Base-by-base conservation (phyloP, 2,113 vertebrate species). In the Eulemur rufifrons region DNA sequence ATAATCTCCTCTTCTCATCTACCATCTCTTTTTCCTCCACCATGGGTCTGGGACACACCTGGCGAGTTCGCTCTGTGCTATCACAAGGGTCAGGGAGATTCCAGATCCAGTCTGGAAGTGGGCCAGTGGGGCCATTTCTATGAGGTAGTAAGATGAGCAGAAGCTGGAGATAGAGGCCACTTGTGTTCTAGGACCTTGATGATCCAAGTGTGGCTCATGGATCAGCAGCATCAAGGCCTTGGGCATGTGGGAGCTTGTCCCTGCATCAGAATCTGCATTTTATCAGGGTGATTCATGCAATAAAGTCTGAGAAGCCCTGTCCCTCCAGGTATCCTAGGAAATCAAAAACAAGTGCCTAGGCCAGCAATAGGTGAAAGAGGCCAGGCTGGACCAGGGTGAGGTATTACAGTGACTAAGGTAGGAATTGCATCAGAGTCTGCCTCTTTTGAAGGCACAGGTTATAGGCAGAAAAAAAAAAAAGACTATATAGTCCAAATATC, bases 1-100 rank as follows among this genome's bases (percentile, higher is more conserved):
- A 74, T 39, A 63, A 14, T 9, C 4, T 14, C 0, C 7, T 2
- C 6, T 15, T 59, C 8, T 37, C 5, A 11, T 8, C 4, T 69
- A 0, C 1, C 9, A 56, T 13, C 1, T 7, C 13, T 74, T 59
- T 83, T 8, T 17, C 34, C 14, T 63, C n/a, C 4, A 47, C 6
- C 3, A 10, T 5, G 23, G 29, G 9, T 2, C 0, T 56, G 7
- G 8, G 4, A 4, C 29, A 18, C 0, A 50, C 37, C 66, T 89
- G 3, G 12, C 2, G 61, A 42, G 25, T 23, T 64, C 27, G 32
- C 20, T 85, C 1, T 56, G 0, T 69, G 11, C 6, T 45, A 3
- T 42, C 10, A 39, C 6, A 83, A 52, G 29, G 1, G 1, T 63
- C 42, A 95, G 4, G 32, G 76, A 71, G 45, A 80, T 17, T 12